phyloP scores from a whole-genome alignment of 2,797 vertebrate species.

The Propithecus deckenii region DNA sequence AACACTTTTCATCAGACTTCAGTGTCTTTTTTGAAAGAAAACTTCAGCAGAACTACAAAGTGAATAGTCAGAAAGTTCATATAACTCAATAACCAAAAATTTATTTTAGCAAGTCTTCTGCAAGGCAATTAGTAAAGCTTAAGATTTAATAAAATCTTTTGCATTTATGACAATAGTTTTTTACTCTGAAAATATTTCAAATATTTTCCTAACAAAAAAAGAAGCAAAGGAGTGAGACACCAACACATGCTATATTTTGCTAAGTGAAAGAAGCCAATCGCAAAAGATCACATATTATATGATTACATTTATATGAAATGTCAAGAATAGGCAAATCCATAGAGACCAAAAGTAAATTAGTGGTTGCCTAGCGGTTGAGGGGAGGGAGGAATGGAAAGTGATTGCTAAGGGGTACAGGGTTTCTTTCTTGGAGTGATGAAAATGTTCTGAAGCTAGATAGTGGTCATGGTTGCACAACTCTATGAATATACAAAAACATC shows the following conservation, averaged over 20 bases:
- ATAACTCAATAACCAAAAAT: neutral
- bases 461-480: neutral
- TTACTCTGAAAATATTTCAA: slow-evolving; percentile 38
- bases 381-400: neutral
- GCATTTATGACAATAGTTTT: neutral
- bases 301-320: neutral
- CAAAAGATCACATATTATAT: neutral
- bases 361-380: neutral
- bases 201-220: neutral
- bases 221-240: neutral
- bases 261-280: neutral
- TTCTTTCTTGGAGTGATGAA: neutral
- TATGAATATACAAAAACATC: neutral
- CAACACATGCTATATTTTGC: neutral
- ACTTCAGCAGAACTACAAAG: neutral
- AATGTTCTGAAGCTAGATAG: neutral
- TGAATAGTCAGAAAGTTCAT: slow-evolving; percentile 19
- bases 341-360: neutral
- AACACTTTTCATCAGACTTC: neutral
- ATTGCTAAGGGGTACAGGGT: neutral
- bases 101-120: neutral
- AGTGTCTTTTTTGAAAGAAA: slow-evolving; percentile 45
- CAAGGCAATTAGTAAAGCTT: neutral
- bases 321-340: neutral
- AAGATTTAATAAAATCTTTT: neutral